Conservation (phyloP, 2,797 vertebrate genomes). For the Arnoldichthys spilopterus region DNA sequence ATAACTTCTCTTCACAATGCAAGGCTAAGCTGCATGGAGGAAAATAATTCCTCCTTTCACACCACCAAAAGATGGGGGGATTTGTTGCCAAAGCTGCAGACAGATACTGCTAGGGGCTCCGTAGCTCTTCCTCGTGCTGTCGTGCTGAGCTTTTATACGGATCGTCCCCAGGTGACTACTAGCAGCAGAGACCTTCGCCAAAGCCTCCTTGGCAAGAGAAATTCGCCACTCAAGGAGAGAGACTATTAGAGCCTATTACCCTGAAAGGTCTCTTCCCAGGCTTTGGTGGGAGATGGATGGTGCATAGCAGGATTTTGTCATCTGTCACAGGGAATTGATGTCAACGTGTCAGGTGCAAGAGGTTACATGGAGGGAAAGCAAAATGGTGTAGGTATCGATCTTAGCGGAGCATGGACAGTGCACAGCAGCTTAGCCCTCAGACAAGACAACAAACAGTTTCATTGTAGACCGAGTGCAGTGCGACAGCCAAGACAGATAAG, state of each 20-base stretch:
- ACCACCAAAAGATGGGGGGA: constrained; percentile 65
- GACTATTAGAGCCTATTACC: constrained; percentile 58
- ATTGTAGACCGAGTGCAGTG: constrained; percentile 8
- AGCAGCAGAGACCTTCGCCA: constrained; percentile 45
- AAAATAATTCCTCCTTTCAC: constrained; percentile 75
- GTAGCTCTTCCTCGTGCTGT: constrained; percentile 42
- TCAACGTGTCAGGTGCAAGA: constrained; percentile 50
- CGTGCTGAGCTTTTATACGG: constrained; percentile 42
- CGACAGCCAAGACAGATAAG: neutral
- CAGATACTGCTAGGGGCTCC: constrained; percentile 42
- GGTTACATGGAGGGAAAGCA: constrained; percentile 55
- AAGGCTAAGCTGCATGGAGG: constrained; percentile 74
- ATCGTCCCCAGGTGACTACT: constrained; percentile 51
- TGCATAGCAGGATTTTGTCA: constrained; percentile 58
- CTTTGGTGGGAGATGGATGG: constrained; percentile 46
- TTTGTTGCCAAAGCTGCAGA: constrained; percentile 67
- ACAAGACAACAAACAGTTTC: constrained; percentile 30
- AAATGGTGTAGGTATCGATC: constrained; percentile 53
- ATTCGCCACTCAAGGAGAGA: constrained; percentile 48
- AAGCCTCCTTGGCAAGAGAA: constrained; percentile 44
- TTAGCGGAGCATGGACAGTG: constrained; percentile 24
- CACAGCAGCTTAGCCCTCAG: constrained; percentile 8
- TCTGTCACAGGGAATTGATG: constrained; percentile 64
- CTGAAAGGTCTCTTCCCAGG: constrained; percentile 45
- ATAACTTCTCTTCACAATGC: constrained; percentile 69